A percentile compares a stretch with the other conserved stretches of the same genome.
These are phyloP conservation scores for Podilymbus podiceps DNA, from an alignment of 2,113 vertebrate genomes.

Conservation along the genomic window DNA sequence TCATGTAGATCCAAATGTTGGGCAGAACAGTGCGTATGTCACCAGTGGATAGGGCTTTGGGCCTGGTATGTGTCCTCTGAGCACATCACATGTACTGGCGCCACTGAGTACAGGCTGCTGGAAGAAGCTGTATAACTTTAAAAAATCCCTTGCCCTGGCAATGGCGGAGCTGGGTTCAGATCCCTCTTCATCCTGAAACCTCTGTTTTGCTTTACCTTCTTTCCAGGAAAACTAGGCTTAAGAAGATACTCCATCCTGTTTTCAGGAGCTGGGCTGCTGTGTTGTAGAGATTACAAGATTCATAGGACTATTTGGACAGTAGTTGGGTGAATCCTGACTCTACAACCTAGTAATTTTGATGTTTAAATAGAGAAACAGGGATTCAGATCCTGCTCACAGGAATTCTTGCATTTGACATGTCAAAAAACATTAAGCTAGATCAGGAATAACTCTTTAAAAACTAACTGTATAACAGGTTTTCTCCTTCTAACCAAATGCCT, in stretches of 20 bases:
- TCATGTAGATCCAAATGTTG: not conserved
- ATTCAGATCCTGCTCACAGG: not conserved
- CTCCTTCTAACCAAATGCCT: not conserved
- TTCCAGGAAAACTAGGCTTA: not conserved
- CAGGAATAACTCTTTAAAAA: not conserved
- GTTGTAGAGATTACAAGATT: not conserved
- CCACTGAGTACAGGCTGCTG: not conserved
- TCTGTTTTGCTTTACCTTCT: not conserved
- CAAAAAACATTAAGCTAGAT: not conserved
- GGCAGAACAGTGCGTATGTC: not conserved
- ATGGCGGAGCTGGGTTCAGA: not conserved
- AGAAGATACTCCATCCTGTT: not conserved
- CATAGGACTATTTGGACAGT: not conserved
- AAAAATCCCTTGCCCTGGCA: not conserved
- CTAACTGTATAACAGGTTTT: not conserved
- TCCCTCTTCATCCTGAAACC: not conserved
- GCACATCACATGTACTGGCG: rapidly evolving
- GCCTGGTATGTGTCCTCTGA: not conserved
- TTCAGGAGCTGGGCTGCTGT: not conserved
- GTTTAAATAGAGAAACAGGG: not conserved
- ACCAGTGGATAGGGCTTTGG: not conserved
- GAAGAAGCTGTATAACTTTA: not conserved
- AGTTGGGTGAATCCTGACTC: not conserved
- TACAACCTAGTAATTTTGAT: not conserved
- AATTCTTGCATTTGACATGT: not conserved